Base-by-base conservation (phyloP, 30 jellyfish, hydroid and myxozoan species). In the Mastigias papua region DNA sequence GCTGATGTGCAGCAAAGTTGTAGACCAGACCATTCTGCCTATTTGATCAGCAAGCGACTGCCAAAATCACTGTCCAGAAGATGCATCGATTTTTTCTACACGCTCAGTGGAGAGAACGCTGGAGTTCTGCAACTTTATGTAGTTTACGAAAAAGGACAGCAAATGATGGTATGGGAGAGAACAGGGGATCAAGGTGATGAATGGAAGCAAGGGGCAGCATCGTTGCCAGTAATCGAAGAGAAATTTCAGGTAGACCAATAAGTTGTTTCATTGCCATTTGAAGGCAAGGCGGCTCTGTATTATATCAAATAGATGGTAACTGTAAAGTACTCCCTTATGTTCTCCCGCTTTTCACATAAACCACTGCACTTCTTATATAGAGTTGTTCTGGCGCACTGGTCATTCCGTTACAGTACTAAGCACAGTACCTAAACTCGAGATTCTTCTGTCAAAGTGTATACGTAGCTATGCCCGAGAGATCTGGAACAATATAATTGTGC, bases 131-230 rank as follows among this genome's bases (percentile, higher is more conserved):
- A 30, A 5, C 66, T 78, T 62, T 63, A 20, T 35, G 35, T 34
- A 26, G 69, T 34, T 15, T 34, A 72, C 37, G 42, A 34, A 42
- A 15, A 27, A 30, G 83, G 83, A 42, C 22, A 27, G 21, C 67
- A 42, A 1, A 72, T 34, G 67, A 35, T 50, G 78, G 23, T 78
- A 29, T 78, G 89, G 89, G 75, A 57, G 33, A 78, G 79, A 78
- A 13, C 66, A 13, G 76, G 78, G 28, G 68, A 60, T n/a, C 78
- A 51, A 33, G 89, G 89, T 5, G 62, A 31, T 22, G 89, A 78
- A 34, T 78, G 89, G 89, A 78, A 78, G 34, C 89, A 27, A 61
- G 89, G 89, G 28, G 89, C 89, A 34, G 89, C 62, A 1, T 6
- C 89, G 20, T 34, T 78, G 46, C 89, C 77, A 51, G n/a, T 78